phyloP scores from a whole-genome alignment of 2,888 invertebrate species.

The Acronicta alni region DNA sequence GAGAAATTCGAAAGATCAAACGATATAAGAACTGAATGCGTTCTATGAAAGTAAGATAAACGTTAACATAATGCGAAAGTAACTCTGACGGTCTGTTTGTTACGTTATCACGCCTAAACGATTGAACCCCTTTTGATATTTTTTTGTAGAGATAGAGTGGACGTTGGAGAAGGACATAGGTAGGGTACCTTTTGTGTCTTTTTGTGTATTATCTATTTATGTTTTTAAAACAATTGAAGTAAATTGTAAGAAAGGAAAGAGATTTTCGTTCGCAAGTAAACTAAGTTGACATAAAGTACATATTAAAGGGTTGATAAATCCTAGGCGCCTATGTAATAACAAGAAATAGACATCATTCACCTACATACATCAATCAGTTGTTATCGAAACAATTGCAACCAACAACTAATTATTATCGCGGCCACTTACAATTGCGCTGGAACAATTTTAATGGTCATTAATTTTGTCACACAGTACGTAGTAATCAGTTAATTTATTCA shows the following conservation, averaged over 20 bases:
- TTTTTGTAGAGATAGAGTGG: no score
- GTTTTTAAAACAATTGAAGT: no score
- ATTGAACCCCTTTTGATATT: no score
- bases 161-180: no score
- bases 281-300: conserved; percentile 24
- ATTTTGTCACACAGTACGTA: conserved; percentile 33
- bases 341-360: conserved; percentile 35
- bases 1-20: conserved; percentile 54
- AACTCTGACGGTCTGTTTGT: no score
- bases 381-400: conserved; percentile 49
- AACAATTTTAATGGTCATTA: conserved; percentile 41
- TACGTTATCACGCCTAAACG: no score
- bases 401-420: conserved; percentile 42
- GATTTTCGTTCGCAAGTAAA: conserved; percentile 9
- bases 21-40: conserved; percentile 44
- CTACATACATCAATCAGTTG: conserved; percentile 33
- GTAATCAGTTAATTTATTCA: conserved; percentile 45
- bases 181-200: no score
- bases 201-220: no score
- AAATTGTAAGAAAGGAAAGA: neutral
- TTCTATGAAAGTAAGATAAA: conserved; percentile 34
- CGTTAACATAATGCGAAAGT: conserved; percentile 6
- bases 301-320: conserved; percentile 33
- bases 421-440: conserved; percentile 29
- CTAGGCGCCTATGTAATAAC: conserved; percentile 38